Evolutionary conservation across 2,113 vertebrate genomes (phyloP).

Genomic region (Myocastor coypus): DNA sequence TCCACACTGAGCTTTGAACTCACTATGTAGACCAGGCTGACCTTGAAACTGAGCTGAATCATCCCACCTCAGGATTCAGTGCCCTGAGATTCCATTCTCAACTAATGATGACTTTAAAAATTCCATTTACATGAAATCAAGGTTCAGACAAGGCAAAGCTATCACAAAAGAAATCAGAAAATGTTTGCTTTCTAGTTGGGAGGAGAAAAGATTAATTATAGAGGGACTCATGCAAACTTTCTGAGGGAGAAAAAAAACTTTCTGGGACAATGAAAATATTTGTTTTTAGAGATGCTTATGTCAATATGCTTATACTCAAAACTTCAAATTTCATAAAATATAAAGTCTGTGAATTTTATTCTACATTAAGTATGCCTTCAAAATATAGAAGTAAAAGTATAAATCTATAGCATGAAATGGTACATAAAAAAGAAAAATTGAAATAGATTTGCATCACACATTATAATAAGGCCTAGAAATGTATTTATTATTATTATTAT

Average conservation of each 20-base stretch:
- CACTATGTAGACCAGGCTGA: neutral
- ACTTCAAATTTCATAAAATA: neutral
- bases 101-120: neutral
- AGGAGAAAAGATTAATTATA: neutral
- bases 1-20: neutral
- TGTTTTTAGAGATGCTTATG: neutral
- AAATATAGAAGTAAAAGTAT: neutral
- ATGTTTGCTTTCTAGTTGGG: neutral
- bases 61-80: neutral
- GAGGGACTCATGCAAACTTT: neutral
- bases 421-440: neutral
- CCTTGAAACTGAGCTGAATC: neutral
- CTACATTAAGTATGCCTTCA: neutral
- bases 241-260: neutral
- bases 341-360: neutral
- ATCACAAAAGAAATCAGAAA: neutral
- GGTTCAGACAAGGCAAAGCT: neutral
- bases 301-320: neutral
- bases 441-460: neutral
- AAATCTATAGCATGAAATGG: neutral
- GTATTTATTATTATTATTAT: neutral
- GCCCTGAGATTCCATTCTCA: neutral
- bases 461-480: neutral
- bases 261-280: neutral
- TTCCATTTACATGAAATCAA: neutral